phyloP scores from a whole-genome alignment of 2,113 vertebrate species.

The Rhombomys opimus region DNA sequence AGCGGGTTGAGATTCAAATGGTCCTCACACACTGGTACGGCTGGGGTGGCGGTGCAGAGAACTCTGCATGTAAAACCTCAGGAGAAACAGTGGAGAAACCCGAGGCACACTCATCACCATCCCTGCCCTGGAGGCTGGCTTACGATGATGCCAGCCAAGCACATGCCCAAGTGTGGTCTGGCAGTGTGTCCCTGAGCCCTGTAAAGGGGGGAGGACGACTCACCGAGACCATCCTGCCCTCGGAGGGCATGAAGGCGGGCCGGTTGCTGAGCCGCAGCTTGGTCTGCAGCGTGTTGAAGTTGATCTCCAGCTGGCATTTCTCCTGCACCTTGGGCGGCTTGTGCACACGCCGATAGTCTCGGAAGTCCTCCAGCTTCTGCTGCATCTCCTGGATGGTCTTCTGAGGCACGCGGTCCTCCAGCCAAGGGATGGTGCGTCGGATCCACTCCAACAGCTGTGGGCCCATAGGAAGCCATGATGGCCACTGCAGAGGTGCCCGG shows the following conservation, averaged over 20 bases:
- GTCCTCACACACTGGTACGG: neutral
- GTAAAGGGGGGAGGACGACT: neutral
- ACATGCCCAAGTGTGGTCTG: neutral
- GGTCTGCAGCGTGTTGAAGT: constrained; percentile 98
- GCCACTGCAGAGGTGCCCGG: accelerated
- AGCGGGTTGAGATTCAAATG: neutral
- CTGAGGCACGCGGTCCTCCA: constrained; percentile 94
- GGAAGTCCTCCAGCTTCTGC: constrained; percentile 97
- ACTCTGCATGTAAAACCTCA: neutral
- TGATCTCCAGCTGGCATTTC: constrained; percentile 98
- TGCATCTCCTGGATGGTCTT: constrained; percentile 97
- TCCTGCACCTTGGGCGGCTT: constrained; percentile 97
- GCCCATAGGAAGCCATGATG: accelerated
- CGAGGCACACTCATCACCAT: too few relatives aligned
- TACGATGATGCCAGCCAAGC: neutral
- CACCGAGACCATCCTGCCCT: constrained; percentile 96
- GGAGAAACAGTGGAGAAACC: accelerated
- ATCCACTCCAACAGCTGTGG: constrained; percentile 96
- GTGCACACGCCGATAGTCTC: constrained; percentile 94
- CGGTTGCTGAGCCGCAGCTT: constrained; percentile 96
- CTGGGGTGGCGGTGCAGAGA: neutral
- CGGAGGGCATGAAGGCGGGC: constrained; percentile 97
- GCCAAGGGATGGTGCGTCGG: constrained; percentile 95
- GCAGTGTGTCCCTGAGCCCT: too few relatives aligned
- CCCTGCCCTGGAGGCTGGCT: neutral